A percentile compares a stretch with the other conserved stretches of the same genome.
Evolutionary conservation across 1,140 invertebrate species (phyloP).

Genomic region (Neodiprion lecontei): DNA sequence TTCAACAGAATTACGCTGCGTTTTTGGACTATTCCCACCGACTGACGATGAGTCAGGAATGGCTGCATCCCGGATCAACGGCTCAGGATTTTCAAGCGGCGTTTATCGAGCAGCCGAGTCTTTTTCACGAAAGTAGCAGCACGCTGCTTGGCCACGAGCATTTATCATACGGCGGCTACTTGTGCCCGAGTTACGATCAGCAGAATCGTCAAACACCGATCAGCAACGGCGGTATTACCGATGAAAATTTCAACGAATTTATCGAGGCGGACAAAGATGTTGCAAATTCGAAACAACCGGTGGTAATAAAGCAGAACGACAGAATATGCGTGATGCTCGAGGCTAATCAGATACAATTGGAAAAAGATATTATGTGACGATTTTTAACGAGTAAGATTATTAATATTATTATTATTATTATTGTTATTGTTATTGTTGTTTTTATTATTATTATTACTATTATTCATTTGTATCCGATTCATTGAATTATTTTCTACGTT

Average conservation of each 20-base stretch:
- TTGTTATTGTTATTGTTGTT: too few relatives aligned
- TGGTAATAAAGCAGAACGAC: not conserved
- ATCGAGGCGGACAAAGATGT: not conserved
- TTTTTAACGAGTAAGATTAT: too few relatives aligned
- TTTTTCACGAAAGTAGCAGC: slow-evolving; percentile 23
- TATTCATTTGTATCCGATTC: too few relatives aligned
- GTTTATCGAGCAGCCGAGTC: slow-evolving; percentile 22
- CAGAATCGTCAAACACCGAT: not conserved
- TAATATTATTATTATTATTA: too few relatives aligned
- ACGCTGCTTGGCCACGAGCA: not conserved
- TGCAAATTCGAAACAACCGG: not conserved
- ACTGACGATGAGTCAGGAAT: slow-evolving; percentile 20
- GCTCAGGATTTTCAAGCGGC: slow-evolving; percentile 20
- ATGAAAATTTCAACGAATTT: not conserved
- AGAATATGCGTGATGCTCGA: slow-evolving; percentile 1
- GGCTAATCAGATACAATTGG: not conserved
- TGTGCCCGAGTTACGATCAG: not conserved
- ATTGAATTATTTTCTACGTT: too few relatives aligned
- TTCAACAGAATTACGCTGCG: slow-evolving; percentile 28
- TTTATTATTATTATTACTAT: too few relatives aligned
- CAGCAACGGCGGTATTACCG: not conserved
- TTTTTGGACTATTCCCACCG: slow-evolving; percentile 28
- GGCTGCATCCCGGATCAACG: slow-evolving; percentile 18
- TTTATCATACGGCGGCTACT: not conserved
- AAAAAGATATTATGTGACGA: slow-evolving; percentile 3